These are phyloP conservation scores for Poecilia latipinna DNA, from an alignment of 2,113 vertebrate genomes.

Conservation along the genomic window DNA sequence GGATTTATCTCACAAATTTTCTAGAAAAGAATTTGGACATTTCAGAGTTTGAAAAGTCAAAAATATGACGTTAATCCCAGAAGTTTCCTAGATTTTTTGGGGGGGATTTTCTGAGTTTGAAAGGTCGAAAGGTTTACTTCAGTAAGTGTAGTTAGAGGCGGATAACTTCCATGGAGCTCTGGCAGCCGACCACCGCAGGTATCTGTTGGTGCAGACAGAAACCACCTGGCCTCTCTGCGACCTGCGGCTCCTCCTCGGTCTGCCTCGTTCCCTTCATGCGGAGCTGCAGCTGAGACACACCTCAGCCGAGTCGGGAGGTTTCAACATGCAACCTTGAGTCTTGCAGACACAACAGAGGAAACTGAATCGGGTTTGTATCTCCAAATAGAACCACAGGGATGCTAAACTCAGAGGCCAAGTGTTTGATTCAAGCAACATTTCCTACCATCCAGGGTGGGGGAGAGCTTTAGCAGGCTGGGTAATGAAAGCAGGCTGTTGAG, in stretches of 20 bases:
- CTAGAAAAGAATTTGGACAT: too few species aligned
- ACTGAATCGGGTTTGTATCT: background rate
- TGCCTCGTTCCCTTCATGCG: slow-evolving; percentile 27
- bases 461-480: slow-evolving; percentile 13
- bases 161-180: too few species aligned
- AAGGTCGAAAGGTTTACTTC: too few species aligned
- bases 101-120: too few species aligned
- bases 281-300: slow-evolving; percentile 9
- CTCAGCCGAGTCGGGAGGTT: slow-evolving; percentile 13
- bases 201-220: background rate
- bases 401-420: background rate
- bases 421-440: background rate
- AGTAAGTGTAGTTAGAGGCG: too few species aligned
- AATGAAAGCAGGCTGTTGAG: slow-evolving; percentile 19
- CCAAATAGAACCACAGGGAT: background rate
- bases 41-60: too few species aligned
- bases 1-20: too few species aligned
- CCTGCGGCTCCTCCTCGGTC: slow-evolving; percentile 15
- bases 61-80: too few species aligned
- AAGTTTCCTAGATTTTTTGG: too few species aligned
- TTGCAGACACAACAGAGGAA: slow-evolving; percentile 45
- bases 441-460: background rate
- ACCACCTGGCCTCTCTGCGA: slow-evolving; percentile 31
- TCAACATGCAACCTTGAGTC: slow-evolving; percentile 36
- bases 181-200: too few species aligned